Conservation (phyloP, 1,140 invertebrate genomes). For the Ceratina australensis region DNA sequence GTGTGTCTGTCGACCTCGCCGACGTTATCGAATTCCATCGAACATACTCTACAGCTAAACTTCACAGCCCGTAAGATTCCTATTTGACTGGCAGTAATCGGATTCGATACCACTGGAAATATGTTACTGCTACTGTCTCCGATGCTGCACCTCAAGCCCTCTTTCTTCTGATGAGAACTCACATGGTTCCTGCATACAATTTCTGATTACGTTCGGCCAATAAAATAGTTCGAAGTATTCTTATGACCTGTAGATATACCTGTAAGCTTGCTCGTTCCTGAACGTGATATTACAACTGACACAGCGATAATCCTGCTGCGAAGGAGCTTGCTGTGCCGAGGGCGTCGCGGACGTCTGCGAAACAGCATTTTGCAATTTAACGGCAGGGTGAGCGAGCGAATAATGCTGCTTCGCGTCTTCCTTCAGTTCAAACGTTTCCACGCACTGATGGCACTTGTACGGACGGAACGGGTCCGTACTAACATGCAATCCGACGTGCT, state of each 20-base stretch:
- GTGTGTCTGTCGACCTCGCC: conserved; percentile 69
- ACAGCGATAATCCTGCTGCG: conserved; percentile 50
- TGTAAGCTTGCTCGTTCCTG: conserved; percentile 64
- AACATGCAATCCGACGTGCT: conserved; percentile 65
- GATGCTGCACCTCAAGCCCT: conserved; percentile 46
- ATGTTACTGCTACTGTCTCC: conserved; percentile 44
- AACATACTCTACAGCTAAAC: conserved; percentile 69
- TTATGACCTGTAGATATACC: conserved; percentile 43
- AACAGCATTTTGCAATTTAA: conserved; percentile 31
- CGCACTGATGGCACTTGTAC: conserved; percentile 71
- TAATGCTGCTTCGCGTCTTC: conserved; percentile 63
- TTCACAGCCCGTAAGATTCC: conserved; percentile 64
- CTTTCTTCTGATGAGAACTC: conserved; percentile 57
- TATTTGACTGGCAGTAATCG: conserved; percentile 58
- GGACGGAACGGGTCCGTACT: conserved; percentile 64
- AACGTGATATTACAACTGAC: conserved; percentile 63
- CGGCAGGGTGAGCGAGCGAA: conserved; percentile 37
- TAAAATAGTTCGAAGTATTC: not conserved
- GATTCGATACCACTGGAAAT: conserved; percentile 48
- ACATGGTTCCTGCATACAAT: conserved; percentile 63
- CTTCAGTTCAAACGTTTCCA: conserved; percentile 65
- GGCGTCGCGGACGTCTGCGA: conserved; percentile 19
- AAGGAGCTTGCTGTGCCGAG: conserved; percentile 8
- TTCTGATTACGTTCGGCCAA: not conserved
- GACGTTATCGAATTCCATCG: conserved; percentile 64